Conservation (phyloP, 2,113 vertebrate genomes). For the Melospiza melodia region DNA sequence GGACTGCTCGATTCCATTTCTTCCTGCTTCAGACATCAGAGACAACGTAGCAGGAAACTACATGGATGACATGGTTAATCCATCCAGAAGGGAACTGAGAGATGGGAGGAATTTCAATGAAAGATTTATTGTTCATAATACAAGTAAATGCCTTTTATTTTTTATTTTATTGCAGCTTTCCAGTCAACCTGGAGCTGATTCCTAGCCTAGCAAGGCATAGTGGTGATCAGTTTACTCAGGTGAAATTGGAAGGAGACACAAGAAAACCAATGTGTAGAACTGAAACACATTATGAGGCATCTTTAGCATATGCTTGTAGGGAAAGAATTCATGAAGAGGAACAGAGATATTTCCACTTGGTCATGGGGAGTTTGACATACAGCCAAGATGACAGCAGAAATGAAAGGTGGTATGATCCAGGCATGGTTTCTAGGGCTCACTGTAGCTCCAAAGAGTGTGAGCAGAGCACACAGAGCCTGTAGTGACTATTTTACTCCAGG, state of each 20-base stretch:
- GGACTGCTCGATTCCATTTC: not conserved
- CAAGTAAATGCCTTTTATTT: not conserved
- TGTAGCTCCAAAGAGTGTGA: not conserved
- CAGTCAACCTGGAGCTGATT: not conserved
- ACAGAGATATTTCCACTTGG: not conserved
- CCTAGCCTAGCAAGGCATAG: not conserved
- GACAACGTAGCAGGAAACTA: not conserved
- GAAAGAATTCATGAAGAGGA: not conserved
- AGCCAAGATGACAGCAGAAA: not conserved
- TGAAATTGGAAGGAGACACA: not conserved
- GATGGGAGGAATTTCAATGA: slow-evolving; percentile 3
- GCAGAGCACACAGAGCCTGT: not conserved
- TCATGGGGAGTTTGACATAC: not conserved
- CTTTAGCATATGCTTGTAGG: not conserved
- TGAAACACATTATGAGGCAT: not conserved
- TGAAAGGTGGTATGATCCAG: not conserved
- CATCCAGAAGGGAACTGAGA: not conserved
- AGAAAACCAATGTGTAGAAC: not conserved
- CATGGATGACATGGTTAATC: slow-evolving; percentile 1
- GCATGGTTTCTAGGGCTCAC: not conserved
- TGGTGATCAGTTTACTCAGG: not conserved
- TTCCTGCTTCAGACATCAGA: not conserved
- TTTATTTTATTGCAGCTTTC: not conserved
- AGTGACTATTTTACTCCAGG: not conserved
- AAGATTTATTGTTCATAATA: slow-evolving; percentile 14